Evolutionary conservation across 2,888 invertebrate genomes (phyloP).

Genomic region (Epiperipatus broadwayi): DNA sequence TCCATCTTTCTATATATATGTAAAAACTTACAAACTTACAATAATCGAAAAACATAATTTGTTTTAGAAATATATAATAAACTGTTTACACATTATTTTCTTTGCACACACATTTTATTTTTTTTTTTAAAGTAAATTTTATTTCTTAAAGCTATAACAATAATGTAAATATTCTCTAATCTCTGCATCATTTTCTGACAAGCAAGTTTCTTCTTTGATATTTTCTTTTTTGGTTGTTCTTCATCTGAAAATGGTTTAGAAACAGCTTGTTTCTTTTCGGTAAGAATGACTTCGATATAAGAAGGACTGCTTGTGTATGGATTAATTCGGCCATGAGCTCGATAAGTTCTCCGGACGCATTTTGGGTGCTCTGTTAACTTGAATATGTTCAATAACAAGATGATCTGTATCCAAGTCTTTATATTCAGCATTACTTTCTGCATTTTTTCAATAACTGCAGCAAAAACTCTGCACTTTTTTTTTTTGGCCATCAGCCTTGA

Average conservation of each 20-base stretch:
- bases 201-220: constrained; percentile 89
- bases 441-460: constrained; percentile 88
- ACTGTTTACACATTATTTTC: no score
- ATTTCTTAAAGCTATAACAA: no score
- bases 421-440: constrained; percentile 93
- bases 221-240: constrained; percentile 80
- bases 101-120: no score
- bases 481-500: constrained; percentile 97
- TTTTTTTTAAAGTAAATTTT: no score
- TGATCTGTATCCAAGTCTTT: constrained; percentile 93
- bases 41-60: no score
- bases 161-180: no score
- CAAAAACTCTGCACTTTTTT: constrained; percentile 97
- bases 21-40: no score
- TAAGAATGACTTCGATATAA: constrained; percentile 91
- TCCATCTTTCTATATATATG: no score
- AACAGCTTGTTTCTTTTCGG: constrained; percentile 84
- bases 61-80: no score
- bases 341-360: constrained; percentile 89
- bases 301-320: constrained; percentile 99
- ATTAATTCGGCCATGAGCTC: constrained; percentile 97
- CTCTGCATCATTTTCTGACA: constrained; percentile 83
- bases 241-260: constrained; percentile 63
- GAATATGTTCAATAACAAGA: constrained; percentile 91
- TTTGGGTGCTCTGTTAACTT: constrained; percentile 82